Evolutionary conservation across 2,888 invertebrate species (phyloP), one percentile per base, ranked within the genome.

Genomic region (Oscheius sp.): DNA sequence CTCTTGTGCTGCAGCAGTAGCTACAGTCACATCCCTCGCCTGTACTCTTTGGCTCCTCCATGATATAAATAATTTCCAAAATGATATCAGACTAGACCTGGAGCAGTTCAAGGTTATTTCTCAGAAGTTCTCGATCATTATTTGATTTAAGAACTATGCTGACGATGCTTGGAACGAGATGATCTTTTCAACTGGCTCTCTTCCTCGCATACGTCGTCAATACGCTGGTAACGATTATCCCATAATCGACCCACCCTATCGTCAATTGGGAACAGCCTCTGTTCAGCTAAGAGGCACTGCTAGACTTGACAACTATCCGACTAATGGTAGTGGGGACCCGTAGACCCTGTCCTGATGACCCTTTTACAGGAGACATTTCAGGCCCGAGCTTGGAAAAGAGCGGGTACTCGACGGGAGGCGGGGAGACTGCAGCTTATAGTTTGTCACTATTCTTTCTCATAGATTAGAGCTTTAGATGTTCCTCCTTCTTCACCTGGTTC

Each of bases 91-190:
- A 51, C 48, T 4, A n/a, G 66, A 66, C 50, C 33, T 53, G 50
- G 47, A 63, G 4, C 63, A 63, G 29, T 63, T 63, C 11, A 63
- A 48, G 50, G 63, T 63, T n/a, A 58, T 58, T 58, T 1, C 32
- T 58, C 21, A 9, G 7, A 1, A 10, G 7, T 53, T 53, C 7
- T 11, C 2, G 35, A 33, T 0, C 2, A 13, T 60, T 35, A 60
- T 47, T 53, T 11, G 13, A 5, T 13, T 32, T 37, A 1, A 68
- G 68, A 10, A 55, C 35, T 68, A 68, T 37, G 68, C 53, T 13
- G 68, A 68, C 21, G 68, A 68, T 33, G 68, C 68, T 1, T 68
- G 68, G 68, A 68, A 55, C 35, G 68, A 68, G 35, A 68, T 68
- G 68, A n/a, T 53, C 21, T 2, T 4, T 2, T 33, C 53, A 3